These are phyloP conservation scores for Trissoscelio sp. DNA, from an alignment of 2,888 invertebrate genomes.

Conservation along the genomic window DNA sequence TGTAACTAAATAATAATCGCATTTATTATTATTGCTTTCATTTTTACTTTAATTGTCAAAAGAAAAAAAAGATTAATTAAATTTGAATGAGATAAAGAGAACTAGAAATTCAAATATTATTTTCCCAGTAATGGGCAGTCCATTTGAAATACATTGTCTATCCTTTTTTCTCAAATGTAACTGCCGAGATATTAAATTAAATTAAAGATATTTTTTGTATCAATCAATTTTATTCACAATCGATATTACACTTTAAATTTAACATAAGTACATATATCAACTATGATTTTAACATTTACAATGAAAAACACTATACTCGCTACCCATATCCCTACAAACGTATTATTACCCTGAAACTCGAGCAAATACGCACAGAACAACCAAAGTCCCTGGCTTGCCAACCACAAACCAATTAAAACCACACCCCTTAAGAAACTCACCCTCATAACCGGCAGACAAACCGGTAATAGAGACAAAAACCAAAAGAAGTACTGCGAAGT, in stretches of 20 bases:
- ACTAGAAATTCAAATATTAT: too few species aligned
- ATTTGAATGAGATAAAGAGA: too few species aligned
- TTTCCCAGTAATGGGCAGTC: too few species aligned
- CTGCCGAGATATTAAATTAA: too few species aligned
- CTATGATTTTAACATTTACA: slow-evolving; percentile 90
- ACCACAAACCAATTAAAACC: slow-evolving; percentile 86
- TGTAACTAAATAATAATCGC: too few species aligned
- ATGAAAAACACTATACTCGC: slow-evolving; percentile 93
- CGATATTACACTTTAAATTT: background rate
- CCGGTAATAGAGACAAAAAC: slow-evolving; percentile 95
- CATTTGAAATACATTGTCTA: too few species aligned
- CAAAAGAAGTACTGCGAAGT: slow-evolving; percentile 99
- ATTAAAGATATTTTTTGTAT: too few species aligned
- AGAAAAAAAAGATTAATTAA: too few species aligned
- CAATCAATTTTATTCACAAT: background rate
- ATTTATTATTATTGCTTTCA: too few species aligned
- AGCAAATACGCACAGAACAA: slow-evolving; percentile 94
- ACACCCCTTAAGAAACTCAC: slow-evolving; percentile 84
- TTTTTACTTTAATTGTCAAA: too few species aligned
- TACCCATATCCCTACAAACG: slow-evolving; percentile 93
- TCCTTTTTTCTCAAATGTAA: too few species aligned
- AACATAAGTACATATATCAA: slow-evolving; percentile 13
- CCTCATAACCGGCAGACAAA: slow-evolving; percentile 89
- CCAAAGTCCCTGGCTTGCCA: slow-evolving; percentile 92
- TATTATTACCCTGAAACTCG: slow-evolving; percentile 94